Conservation (phyloP, 2,888 invertebrate species). For the Cyaniris semiargus region DNA sequence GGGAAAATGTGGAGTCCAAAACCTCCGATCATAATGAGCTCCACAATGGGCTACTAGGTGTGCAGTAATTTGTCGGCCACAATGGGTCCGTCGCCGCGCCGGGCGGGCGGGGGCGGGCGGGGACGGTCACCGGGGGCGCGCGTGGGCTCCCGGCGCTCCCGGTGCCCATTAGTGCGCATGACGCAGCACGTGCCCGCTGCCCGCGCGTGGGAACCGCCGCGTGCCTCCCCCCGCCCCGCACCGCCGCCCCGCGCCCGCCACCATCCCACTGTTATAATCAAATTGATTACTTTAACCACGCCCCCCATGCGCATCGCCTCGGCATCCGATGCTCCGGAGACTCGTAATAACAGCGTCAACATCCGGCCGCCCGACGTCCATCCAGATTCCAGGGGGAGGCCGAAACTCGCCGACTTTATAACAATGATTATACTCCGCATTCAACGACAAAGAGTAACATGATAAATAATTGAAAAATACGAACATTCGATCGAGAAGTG, state of each 20-base stretch:
- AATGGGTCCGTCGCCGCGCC: background rate
- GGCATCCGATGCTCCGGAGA: background rate
- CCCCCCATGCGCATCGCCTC: background rate
- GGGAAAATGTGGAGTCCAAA: background rate
- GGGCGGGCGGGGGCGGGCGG: background rate
- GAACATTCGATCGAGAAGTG: too few species aligned
- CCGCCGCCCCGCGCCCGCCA: background rate
- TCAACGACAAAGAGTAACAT: too few species aligned
- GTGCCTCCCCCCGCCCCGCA: slow-evolving; percentile 12
- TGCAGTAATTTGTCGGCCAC: slow-evolving; percentile 15
- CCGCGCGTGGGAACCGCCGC: slow-evolving; percentile 39
- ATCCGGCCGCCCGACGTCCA: background rate
- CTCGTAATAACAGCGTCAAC: slow-evolving; percentile 22
- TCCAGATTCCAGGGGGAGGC: background rate
- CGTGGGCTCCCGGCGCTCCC: slow-evolving; percentile 37
- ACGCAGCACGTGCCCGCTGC: slow-evolving; percentile 38
- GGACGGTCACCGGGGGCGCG: slow-evolving; percentile 9
- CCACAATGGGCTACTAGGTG: background rate
- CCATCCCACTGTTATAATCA: slow-evolving; percentile 20
- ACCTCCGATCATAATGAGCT: slow-evolving; percentile 1
- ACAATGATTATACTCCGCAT: too few species aligned
- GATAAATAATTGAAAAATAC: too few species aligned
- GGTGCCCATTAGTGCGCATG: slow-evolving; percentile 47
- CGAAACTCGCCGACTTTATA: too few species aligned
- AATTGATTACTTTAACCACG: slow-evolving; percentile 13